Conservation (phyloP, 2,888 invertebrate genomes). For the Brachylomia viminalis region DNA sequence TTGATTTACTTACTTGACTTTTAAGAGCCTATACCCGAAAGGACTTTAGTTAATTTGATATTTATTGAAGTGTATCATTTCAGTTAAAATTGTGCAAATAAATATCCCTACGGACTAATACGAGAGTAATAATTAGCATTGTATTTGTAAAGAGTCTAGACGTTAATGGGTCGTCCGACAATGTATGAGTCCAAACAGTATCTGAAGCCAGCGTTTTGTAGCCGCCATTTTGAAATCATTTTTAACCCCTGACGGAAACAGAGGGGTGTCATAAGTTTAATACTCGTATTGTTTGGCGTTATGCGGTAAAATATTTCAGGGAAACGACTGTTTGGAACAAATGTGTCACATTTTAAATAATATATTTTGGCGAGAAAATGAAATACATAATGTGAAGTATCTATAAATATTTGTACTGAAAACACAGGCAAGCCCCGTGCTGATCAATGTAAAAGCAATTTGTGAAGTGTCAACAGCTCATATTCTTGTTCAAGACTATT, state of each 20-base stretch:
- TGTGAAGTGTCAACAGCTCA: constrained; percentile 44
- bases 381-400: constrained; percentile 22
- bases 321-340: constrained; percentile 32
- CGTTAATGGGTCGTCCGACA: constrained; percentile 14
- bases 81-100: constrained; percentile 28
- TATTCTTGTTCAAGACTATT: constrained; percentile 29
- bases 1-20: background rate
- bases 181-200: constrained; percentile 20
- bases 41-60: background rate
- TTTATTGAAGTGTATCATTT: background rate
- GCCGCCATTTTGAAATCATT: constrained; percentile 36
- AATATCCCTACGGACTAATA: constrained; percentile 14
- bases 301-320: constrained; percentile 22
- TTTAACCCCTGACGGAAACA: too few species aligned
- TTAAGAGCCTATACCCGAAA: background rate
- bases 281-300: constrained; percentile 42
- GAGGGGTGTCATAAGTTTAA: too few species aligned
- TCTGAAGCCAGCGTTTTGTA: constrained; percentile 6
- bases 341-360: constrained; percentile 36
- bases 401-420: constrained; percentile 35
- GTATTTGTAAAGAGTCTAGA: constrained; percentile 35
- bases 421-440: constrained; percentile 7
- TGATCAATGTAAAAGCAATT: constrained; percentile 54
- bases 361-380: constrained; percentile 3
- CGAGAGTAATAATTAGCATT: constrained; percentile 6